Evolutionary conservation across 1,140 invertebrate species (phyloP), one percentile per base, ranked within the genome.

Genomic region (Zaprionus capensis): DNA sequence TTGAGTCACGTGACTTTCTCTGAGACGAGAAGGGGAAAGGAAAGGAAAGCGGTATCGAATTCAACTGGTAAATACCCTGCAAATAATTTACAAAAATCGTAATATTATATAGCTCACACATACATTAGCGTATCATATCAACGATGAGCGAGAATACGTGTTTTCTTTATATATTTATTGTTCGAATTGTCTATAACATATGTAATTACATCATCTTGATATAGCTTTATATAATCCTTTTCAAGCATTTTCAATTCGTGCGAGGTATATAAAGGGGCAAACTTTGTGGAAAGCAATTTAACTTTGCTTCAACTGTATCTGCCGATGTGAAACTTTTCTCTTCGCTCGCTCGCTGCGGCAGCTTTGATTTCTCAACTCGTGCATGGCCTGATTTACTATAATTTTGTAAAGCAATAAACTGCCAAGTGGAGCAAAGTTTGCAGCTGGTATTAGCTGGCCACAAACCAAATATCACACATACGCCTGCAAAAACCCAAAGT

Each of bases 371-470:
- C 57, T 70, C 67, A 81, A 64, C 78, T 62, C 85, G 81, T 81
- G 81, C 81, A 75, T 84, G 85, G 70, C 74, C 83, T 84, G 83
- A 81, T 90, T 87, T 90, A 78, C 81, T 84, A 87, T 87, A 90
- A 87, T 87, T 84, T 87, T 90, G 71, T 78, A 83, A 67, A 71
- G 81, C 81, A 84, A 87, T 84, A 87, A 88, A 72, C 65, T 68
- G 69, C 46, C 70, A 84, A 81, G 59, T 78, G 70, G 74, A 69
- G 65, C 80, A 74, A 20, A 34, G 61, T 76, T 53, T 65, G 78
- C 79, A 71, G 58, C 71, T 65, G 51, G 55, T 61, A 76, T 76
- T 76, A 53, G 26, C 46, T 53, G 46, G 61, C 61, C 61, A 28
- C 31, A 65, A 65, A 65, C 22, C 58, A 75, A 63, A 75, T 62